These are phyloP conservation scores for Phasianus colchicus DNA, from an alignment of 2,113 vertebrate species.

Conservation along the genomic window DNA sequence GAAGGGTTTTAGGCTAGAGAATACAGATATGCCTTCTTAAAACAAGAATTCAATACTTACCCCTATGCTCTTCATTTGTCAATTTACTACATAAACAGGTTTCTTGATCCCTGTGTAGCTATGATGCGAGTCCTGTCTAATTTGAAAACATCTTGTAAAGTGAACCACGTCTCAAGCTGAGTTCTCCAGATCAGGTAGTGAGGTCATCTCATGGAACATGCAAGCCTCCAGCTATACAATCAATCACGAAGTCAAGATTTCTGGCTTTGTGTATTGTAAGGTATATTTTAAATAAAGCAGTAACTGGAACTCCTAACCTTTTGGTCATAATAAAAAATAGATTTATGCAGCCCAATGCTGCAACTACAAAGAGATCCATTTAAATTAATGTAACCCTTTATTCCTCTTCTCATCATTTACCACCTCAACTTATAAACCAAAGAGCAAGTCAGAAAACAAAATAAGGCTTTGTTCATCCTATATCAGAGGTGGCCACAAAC, in stretches of 20 bases:
- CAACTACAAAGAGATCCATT: not conserved
- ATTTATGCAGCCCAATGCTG: not conserved
- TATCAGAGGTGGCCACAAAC: not conserved
- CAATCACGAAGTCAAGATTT: slow-evolving; percentile 26
- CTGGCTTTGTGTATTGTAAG: not conserved
- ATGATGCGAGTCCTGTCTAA: not conserved
- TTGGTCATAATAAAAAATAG: not conserved
- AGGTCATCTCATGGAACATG: slow-evolving; percentile 2
- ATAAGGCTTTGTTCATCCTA: not conserved
- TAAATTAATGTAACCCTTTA: slow-evolving; percentile 15
- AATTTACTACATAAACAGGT: not conserved
- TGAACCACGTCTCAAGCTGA: not conserved
- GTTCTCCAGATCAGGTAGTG: not conserved
- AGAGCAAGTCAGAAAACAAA: not conserved
- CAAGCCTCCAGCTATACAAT: not conserved
- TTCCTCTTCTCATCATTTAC: slow-evolving; percentile 9
- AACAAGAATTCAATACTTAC: slow-evolving; percentile 39
- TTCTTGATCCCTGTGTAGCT: not conserved
- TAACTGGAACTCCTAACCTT: not conserved
- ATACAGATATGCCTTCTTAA: not conserved
- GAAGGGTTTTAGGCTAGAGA: slow-evolving; percentile 2
- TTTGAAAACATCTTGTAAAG: slow-evolving; percentile 21
- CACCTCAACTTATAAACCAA: not conserved
- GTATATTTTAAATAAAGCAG: slow-evolving; percentile 13
- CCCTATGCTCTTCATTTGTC: slow-evolving; percentile 20